These are phyloP conservation scores for Cryptoblepharus egeriae DNA, from an alignment of 2,797 vertebrate genomes.

Conservation along the genomic window DNA sequence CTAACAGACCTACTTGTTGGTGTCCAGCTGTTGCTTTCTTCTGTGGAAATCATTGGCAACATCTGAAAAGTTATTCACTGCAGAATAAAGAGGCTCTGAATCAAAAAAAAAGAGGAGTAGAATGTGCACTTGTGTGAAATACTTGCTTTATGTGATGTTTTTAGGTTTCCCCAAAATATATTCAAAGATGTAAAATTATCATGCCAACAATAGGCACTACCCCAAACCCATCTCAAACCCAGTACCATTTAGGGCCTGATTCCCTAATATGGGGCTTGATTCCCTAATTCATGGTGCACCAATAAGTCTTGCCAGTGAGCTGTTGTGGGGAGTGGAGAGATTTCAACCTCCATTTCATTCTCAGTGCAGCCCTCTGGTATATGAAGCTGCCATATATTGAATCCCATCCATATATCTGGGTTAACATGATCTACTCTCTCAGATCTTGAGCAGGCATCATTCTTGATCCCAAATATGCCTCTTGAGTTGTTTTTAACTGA, in stretches of 20 bases:
- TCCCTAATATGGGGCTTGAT: not conserved
- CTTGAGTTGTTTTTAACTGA: not conserved
- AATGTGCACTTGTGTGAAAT: too few relatives aligned
- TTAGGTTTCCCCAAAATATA: not conserved
- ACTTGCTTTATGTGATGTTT: too few relatives aligned
- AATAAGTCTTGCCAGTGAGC: not conserved
- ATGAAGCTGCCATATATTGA: not conserved
- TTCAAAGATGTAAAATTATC: not conserved
- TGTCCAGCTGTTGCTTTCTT: slow-evolving; percentile 79
- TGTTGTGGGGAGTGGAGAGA: not conserved
- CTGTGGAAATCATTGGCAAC: slow-evolving; percentile 81
- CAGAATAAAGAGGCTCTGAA: slow-evolving; percentile 90
- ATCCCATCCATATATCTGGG: not conserved
- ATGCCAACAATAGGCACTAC: too few relatives aligned
- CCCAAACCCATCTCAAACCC: too few relatives aligned
- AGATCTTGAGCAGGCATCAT: not conserved
- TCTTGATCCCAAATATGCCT: not conserved
- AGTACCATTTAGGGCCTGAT: too few relatives aligned
- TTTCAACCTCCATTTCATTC: not conserved
- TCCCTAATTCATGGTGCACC: not conserved
- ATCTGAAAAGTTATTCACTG: slow-evolving; percentile 87
- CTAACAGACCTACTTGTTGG: slow-evolving; percentile 79
- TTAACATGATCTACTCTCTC: not conserved
- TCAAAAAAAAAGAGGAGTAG: not conserved
- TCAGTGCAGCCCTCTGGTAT: not conserved